phyloP scores from a whole-genome alignment of 2,888 invertebrate genomes.

The Euzetes globulus region DNA sequence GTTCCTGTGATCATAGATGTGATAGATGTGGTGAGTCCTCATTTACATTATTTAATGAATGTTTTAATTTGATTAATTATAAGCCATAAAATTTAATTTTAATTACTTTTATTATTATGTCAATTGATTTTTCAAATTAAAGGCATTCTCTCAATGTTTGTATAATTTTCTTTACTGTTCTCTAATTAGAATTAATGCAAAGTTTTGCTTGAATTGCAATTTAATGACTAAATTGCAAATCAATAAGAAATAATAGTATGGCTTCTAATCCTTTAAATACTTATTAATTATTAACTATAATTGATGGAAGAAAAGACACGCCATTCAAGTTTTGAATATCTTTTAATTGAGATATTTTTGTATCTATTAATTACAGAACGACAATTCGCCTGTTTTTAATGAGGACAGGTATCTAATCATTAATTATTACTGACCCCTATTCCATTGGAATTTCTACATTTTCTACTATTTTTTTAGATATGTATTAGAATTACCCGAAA shows the following conservation, averaged over 20 bases:
- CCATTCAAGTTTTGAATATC: not conserved
- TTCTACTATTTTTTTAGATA: conserved; percentile 33
- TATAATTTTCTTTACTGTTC: no score
- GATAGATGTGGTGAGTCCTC: conserved; percentile 39
- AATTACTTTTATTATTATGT: not conserved
- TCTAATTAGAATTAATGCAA: no score
- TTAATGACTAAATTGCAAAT: not conserved
- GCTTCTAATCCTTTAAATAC: not conserved
- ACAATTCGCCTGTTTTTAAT: conserved; percentile 26
- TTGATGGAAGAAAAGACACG: not conserved
- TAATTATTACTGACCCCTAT: conserved; percentile 25
- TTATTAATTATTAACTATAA: not conserved
- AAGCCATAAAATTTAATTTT: not conserved
- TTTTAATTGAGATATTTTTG: conserved; percentile 6
- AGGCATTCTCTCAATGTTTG: no score
- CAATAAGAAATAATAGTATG: not conserved
- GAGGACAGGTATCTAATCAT: conserved; percentile 21
- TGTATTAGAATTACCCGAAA: conserved; percentile 42
- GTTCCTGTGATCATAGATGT: conserved; percentile 42
- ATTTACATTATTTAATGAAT: not conserved
- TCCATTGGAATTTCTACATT: not conserved
- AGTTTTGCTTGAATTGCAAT: not conserved
- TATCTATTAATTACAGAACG: conserved; percentile 3
- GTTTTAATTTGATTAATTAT: not conserved
- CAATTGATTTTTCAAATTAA: no score